A percentile compares a stretch with the other conserved stretches of the same genome.
Conservation (phyloP, 2,797 vertebrate genomes). For the Intellagama lesueurii region DNA sequence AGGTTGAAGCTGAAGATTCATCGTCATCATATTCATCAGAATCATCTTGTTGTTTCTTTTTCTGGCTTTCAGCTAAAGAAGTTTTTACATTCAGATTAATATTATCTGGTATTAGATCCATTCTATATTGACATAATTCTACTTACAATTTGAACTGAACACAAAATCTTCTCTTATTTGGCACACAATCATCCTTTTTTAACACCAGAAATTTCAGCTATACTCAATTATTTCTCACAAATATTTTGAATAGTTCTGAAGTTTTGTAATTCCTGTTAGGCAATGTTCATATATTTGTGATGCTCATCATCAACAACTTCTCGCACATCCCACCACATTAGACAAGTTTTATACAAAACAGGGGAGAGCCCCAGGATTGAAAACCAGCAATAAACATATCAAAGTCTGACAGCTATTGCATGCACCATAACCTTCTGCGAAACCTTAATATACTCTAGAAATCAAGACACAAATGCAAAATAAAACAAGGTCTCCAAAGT, state of each 20-base stretch:
- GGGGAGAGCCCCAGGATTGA: not conserved
- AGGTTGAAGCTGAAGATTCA: conserved; percentile 91
- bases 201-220: not conserved
- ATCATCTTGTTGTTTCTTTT: conserved; percentile 95
- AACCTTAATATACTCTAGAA: not conserved
- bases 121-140: not conserved
- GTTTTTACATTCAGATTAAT: not conserved
- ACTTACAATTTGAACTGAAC: not conserved
- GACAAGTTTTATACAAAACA: not conserved
- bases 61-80: conserved; percentile 87
- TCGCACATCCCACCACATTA: not conserved
- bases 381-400: not conserved
- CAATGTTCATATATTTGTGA: not conserved
- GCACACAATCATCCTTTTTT: not conserved
- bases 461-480: not conserved
- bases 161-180: not conserved
- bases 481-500: not conserved
- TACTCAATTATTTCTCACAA: not conserved
- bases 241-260: not conserved
- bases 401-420: not conserved
- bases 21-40: conserved; percentile 95
- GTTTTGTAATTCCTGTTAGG: not conserved
- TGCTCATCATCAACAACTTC: not conserved
- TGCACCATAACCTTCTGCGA: not conserved
- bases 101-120: not conserved